Conservation (phyloP, 2,113 vertebrate genomes). For the Triplophysa tibetana region DNA sequence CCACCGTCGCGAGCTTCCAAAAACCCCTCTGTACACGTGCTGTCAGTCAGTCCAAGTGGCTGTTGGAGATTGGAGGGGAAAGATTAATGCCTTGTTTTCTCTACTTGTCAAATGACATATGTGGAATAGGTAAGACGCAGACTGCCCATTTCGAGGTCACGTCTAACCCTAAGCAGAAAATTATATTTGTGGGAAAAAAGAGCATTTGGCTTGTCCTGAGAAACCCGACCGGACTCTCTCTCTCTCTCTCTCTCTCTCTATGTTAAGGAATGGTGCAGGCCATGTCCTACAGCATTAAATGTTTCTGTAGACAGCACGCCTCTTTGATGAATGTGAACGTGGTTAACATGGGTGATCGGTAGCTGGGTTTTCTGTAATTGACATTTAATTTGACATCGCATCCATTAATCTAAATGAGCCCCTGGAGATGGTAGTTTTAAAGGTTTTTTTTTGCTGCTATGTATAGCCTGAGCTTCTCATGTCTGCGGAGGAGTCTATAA, state of each 20-base stretch:
- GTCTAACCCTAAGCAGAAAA: conserved; percentile 19
- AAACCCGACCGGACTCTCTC: not conserved
- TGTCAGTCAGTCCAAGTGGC: conserved; percentile 55
- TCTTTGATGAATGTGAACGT: conserved; percentile 43
- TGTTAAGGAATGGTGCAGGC: not conserved
- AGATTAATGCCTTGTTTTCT: conserved; percentile 33
- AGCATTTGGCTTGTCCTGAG: not conserved
- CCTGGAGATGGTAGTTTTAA: conserved; percentile 36
- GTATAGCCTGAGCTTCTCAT: conserved; percentile 45
- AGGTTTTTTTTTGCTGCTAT: conserved; percentile 42
- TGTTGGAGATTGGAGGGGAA: conserved; percentile 42
- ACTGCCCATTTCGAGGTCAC: conserved; percentile 33
- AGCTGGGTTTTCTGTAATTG: conserved; percentile 48
- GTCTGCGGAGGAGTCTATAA: conserved; percentile 67
- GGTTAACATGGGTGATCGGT: conserved; percentile 44
- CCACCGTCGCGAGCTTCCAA: conserved; percentile 33
- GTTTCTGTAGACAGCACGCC: conserved; percentile 2
- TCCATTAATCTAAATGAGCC: conserved; percentile 60
- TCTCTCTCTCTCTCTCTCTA: too few species aligned
- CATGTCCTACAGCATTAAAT: conserved; percentile 1
- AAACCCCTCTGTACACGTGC: conserved; percentile 45
- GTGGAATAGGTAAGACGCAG: conserved; percentile 19
- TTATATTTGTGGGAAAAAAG: conserved; percentile 24
- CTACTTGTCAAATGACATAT: conserved; percentile 43
- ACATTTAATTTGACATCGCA: conserved; percentile 49